phyloP scores from a whole-genome alignment of 2,113 vertebrate genomes.

The Neopipo cinnamomea region DNA sequence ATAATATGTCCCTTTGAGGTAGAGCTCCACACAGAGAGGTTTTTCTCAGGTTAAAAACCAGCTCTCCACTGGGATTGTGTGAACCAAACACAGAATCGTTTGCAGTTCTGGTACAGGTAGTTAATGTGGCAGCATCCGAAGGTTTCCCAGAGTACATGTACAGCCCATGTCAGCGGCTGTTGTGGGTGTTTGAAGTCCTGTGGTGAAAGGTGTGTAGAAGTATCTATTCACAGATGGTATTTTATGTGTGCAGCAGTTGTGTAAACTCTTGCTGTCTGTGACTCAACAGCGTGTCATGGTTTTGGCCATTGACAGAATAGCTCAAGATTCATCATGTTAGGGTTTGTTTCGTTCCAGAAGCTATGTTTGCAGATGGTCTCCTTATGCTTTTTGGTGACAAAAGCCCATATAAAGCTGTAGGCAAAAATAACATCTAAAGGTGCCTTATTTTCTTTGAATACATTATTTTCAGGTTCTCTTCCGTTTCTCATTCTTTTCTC shows the following conservation, averaged over 20 bases:
- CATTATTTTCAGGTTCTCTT: neutral
- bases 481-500: neutral
- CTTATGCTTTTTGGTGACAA: neutral
- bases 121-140: neutral
- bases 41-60: neutral
- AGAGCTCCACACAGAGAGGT: fast-evolving
- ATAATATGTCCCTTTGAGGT: neutral
- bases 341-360: neutral
- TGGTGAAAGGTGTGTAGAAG: neutral
- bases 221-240: neutral
- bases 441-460: neutral
- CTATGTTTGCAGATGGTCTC: neutral
- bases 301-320: too few species aligned
- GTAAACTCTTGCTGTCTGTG: neutral
- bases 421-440: neutral
- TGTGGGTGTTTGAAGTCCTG: neutral
- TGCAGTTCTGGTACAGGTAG: neutral
- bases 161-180: fast-evolving
- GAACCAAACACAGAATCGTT: neutral
- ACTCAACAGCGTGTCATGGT: too few species aligned
- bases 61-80: fast-evolving
- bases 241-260: neutral
- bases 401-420: neutral
- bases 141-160: fast-evolving
- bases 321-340: neutral